Conservation (phyloP, 1,140 invertebrate genomes). For the Magallana ariakensis region DNA sequence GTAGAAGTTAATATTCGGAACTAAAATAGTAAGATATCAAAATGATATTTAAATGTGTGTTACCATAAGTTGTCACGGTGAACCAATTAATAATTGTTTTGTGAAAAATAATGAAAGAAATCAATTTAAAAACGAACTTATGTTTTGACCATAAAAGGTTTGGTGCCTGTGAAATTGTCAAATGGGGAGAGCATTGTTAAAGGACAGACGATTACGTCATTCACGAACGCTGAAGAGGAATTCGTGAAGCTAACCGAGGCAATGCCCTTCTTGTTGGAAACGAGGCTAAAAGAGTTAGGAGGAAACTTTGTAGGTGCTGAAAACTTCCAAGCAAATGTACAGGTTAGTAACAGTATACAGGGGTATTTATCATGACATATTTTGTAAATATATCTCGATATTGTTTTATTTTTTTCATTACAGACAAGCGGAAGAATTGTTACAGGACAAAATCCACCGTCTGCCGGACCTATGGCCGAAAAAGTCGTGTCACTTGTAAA, state of each 20-base stretch:
- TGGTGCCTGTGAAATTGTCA: conserved; percentile 63
- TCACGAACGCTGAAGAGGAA: conserved; percentile 70
- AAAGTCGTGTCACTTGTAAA: background rate
- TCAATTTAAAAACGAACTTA: too few relatives aligned
- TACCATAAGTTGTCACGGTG: too few relatives aligned
- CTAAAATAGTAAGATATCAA: too few relatives aligned
- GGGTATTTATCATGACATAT: too few relatives aligned
- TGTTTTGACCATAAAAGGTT: conserved; percentile 46
- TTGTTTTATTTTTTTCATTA: background rate
- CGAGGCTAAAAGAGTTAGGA: conserved; percentile 63
- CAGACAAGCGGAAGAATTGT: conserved; percentile 53
- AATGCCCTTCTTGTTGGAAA: conserved; percentile 72
- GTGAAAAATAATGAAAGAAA: too few relatives aligned
- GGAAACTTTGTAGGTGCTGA: conserved; percentile 60
- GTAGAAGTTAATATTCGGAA: too few relatives aligned
- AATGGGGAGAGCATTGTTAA: conserved; percentile 65
- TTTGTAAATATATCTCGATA: too few relatives aligned
- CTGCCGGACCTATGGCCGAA: conserved; percentile 49
- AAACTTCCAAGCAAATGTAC: conserved; percentile 58
- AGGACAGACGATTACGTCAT: conserved; percentile 66
- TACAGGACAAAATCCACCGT: conserved; percentile 68
- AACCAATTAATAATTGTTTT: too few relatives aligned
- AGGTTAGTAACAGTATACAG: conserved; percentile 46
- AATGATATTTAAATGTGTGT: too few relatives aligned
- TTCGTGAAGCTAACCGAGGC: conserved; percentile 56